A percentile compares a stretch with the other conserved stretches of the same genome.
Conservation (phyloP, 2,888 invertebrate genomes). For the Bembecia ichneumoniformis region DNA sequence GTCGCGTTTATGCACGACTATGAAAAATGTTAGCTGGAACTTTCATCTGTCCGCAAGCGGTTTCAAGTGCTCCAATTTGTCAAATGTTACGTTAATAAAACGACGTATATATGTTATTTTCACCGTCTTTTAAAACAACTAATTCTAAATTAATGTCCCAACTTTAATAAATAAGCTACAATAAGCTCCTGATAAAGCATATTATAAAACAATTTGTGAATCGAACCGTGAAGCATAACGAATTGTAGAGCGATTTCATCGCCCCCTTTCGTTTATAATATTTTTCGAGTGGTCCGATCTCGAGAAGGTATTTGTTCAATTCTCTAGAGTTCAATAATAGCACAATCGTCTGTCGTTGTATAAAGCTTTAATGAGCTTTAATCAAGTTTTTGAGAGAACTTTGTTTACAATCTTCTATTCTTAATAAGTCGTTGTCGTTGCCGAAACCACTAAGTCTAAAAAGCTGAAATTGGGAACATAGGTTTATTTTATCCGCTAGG, state of each 20-base stretch:
- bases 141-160: slow-evolving; percentile 43
- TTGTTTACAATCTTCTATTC: background rate
- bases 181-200: slow-evolving; percentile 64
- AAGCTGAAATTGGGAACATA: no score
- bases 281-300: slow-evolving; percentile 51
- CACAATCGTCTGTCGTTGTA: slow-evolving; percentile 17
- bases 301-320: slow-evolving; percentile 38
- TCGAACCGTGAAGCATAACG: slow-evolving; percentile 63
- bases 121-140: slow-evolving; percentile 34
- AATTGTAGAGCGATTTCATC: slow-evolving; percentile 61
- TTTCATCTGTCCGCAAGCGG: slow-evolving; percentile 26
- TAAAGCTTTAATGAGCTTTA: slow-evolving; percentile 9
- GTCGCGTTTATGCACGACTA: slow-evolving; percentile 50
- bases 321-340: slow-evolving; percentile 37
- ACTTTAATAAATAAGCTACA: slow-evolving; percentile 60
- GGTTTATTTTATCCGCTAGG: background rate
- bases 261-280: slow-evolving; percentile 56
- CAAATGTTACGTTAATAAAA: slow-evolving; percentile 3
- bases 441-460: background rate
- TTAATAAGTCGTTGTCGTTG: no score
- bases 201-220: slow-evolving; percentile 69
- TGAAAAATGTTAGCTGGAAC: slow-evolving; percentile 45
- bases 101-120: background rate
- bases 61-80: slow-evolving; percentile 21
- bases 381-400: slow-evolving; percentile 1